A percentile compares a stretch with the other conserved stretches of the same genome.
phyloP scores from a whole-genome alignment of 2,113 vertebrate species.

The Myrmecobius fasciatus region DNA sequence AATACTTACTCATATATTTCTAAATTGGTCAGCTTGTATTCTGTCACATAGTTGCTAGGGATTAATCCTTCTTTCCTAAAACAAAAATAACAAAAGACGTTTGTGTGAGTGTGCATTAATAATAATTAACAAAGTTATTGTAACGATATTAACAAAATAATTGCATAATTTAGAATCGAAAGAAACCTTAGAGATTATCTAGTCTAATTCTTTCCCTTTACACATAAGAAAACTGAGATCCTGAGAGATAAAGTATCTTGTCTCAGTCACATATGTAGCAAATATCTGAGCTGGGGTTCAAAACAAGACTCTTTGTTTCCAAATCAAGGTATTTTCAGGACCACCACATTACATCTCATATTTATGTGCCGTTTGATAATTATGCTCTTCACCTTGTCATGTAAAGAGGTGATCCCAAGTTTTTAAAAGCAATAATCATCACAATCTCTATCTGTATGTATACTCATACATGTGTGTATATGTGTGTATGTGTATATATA shows the following conservation, averaged over 20 bases:
- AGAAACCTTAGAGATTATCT: neutral
- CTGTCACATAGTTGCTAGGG: constrained; percentile 91
- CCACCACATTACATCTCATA: neutral
- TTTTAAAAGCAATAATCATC: neutral
- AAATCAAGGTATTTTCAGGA: neutral
- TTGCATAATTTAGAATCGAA: neutral
- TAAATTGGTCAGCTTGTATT: constrained; percentile 85
- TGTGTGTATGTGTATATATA: too few relatives aligned
- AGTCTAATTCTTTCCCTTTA: constrained; percentile 17
- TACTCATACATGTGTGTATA: too few relatives aligned
- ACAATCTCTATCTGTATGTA: too few relatives aligned
- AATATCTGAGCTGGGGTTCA: neutral
- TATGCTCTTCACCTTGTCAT: neutral
- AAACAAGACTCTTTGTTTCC: neutral
- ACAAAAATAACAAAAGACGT: constrained; percentile 30
- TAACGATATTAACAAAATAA: neutral
- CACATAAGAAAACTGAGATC: constrained; percentile 15
- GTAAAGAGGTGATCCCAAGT: neutral
- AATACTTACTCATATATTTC: constrained; percentile 90
- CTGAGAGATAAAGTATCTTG: neutral
- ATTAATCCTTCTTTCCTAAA: constrained; percentile 92
- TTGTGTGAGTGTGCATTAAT: neutral
- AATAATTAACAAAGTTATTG: neutral
- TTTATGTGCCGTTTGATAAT: neutral
- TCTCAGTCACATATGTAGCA: neutral